Base-by-base conservation (phyloP, 2,113 vertebrate species). In the Seriola aureovittata region DNA sequence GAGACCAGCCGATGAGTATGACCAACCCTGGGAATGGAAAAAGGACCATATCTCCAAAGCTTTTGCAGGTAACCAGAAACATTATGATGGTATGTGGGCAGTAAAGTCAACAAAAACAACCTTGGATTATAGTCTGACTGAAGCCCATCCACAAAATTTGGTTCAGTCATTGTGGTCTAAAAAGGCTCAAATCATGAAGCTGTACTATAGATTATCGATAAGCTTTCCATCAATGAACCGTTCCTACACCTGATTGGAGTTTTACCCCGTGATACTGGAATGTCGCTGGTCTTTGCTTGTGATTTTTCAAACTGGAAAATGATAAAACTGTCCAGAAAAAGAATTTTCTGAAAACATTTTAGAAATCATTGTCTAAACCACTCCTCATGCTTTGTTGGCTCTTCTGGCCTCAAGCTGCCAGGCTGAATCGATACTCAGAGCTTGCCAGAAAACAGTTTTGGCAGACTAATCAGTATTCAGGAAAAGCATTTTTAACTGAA, bases 21-120 rank as follows among this genome's bases (percentile, higher is more conserved):
- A 99, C 93, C 98, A 99, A 85, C 98, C 98, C 0, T 99, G 98
- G 98, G 98, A 99, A 57, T 99, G 98, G 98, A 99, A 98, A 85
- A 98, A 97, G 89, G 96, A 98, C 4, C 88, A 97, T 94, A 93
- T 96, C 96, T 94, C 97, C 94, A 89, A 97, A 80, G 96, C 97
- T 52, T 95, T 99, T 48, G 96, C 98, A 96, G 98, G 98, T 99
- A 95, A 17, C 4, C 4, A 8, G 17, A 71, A 48, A 36, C 8
- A 16, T 32, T 9, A 11, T 54, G 25, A 40, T 4, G 3, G 13
- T 42, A 34, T 57, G 38, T 10, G 38, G 4, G 29, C 23, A 9
- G 10, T 38, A 8, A 21, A 29, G 25, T 14, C 25, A 36, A 44
- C 34, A 29, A 5, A 64, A 70, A 57, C n/a, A 1, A 32, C 2